Evolutionary conservation across 2,888 invertebrate species (phyloP), one percentile per base, ranked within the genome.

Genomic region (Euproctis similis): DNA sequence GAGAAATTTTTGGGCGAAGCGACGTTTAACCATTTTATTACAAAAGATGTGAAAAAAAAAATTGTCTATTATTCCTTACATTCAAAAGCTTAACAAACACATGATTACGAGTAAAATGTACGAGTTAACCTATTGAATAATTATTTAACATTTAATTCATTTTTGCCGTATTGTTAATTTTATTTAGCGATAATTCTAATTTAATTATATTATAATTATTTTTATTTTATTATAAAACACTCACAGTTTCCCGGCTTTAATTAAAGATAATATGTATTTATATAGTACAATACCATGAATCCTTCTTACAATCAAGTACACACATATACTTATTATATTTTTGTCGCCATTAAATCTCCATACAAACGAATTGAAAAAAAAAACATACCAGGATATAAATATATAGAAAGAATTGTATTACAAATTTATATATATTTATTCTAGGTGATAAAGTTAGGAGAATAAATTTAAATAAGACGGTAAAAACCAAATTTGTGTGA

Each of bases 151-250:
- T 10, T 12, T 23, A 34, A 34, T 34, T 30, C 26, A 34, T 34
- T 30, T 18, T 1, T 28, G 17, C 25, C 8, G 12, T 31, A 21
- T 11, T 24, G 24, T 30, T 22, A 26, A 36, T 26, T 27, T 36
- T 21, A 17, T 27, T 23, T 21, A 6, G 9, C 16, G 12, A 26
- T 19, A 24, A 24, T 25, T 26, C 19, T 19, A 27, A 8, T n/a
- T n/a, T n/a, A n/a, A 7, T 27, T 34, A 30, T 12, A 26, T 29
- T 23, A 23, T 12, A 34, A 27, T 22, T n/a, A n/a, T n/a, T n/a
- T n/a, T 12, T 21, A 30, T 30, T 34, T 34, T 24, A 30, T 34
- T 30, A 24, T 30, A 27, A 21, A 30, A 27, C 24, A 27, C 21
- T 30, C 24, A 30, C 24, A 33, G 27, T 28, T 24, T 25, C 26